phyloP scores from a whole-genome alignment of 2,888 invertebrate genomes.

The Yponomeuta cagnagella region DNA sequence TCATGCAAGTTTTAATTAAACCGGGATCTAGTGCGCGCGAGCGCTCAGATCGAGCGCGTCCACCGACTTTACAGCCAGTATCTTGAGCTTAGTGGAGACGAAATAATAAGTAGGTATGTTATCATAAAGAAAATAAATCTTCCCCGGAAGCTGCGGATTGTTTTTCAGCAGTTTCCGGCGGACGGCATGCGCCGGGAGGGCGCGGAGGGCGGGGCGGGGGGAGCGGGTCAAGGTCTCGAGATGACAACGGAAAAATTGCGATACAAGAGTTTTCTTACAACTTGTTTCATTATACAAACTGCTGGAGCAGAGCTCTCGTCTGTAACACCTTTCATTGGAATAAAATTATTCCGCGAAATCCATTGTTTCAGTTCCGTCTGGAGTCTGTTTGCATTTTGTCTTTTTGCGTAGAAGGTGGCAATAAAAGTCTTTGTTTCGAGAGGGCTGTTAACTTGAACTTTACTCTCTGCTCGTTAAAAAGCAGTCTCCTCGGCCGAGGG shows the following conservation, averaged over 20 bases:
- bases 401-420: background rate
- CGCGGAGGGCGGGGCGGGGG: background rate
- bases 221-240: background rate
- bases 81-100: background rate
- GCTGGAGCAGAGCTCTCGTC: background rate
- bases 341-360: background rate
- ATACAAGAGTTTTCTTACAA: background rate
- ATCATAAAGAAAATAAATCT: background rate
- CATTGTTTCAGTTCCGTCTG: background rate
- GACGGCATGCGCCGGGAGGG: background rate
- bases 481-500: background rate
- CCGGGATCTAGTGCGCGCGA: background rate
- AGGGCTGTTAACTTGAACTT: background rate
- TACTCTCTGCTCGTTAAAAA: background rate
- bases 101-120: background rate
- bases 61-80: background rate
- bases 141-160: background rate
- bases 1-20: background rate
- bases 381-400: background rate
- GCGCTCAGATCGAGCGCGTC: background rate
- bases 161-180: slow-evolving; percentile 2
- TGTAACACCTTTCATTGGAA: background rate
- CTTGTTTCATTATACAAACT: background rate
- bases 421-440: background rate
- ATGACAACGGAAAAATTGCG: background rate